Percentiles rank a stretch among this genome's conserved stretches.
phyloP scores from a whole-genome alignment of 1,140 invertebrate genomes.

The Cydia strobilella region DNA sequence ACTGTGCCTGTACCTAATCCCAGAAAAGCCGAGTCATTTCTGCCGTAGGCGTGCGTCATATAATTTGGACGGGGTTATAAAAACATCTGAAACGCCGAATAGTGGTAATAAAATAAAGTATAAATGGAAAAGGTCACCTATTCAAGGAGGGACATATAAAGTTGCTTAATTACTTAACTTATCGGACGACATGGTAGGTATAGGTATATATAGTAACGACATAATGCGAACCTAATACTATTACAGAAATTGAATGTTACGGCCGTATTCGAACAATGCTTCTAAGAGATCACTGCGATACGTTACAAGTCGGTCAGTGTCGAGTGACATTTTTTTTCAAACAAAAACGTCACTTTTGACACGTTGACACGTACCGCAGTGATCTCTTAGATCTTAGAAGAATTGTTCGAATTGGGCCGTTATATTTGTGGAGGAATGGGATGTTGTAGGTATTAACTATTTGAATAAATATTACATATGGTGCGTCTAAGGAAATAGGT shows the following conservation, averaged over 20 bases:
- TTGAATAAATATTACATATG: no score
- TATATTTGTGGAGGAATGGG: not conserved
- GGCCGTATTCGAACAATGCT: no score
- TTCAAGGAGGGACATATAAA: slow-evolving; percentile 9
- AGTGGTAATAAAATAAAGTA: slow-evolving; percentile 29
- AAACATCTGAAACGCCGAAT: slow-evolving; percentile 23
- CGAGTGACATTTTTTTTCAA: no score
- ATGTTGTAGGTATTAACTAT: not conserved
- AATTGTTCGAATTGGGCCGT: no score
- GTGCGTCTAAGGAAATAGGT: no score
- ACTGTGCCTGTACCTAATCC: no score
- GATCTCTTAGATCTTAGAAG: no score
- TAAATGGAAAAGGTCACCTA: slow-evolving; percentile 19
- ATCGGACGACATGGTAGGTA: not conserved
- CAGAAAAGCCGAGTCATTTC: not conserved
- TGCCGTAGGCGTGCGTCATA: slow-evolving; percentile 1
- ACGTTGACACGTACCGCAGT: no score
- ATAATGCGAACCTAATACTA: not conserved
- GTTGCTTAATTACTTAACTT: slow-evolving; percentile 28
- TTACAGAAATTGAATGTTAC: slow-evolving; percentile 4
- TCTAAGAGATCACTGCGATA: no score
- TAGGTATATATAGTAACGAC: no score
- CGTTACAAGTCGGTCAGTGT: no score
- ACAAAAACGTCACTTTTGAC: no score
- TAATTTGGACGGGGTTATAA: slow-evolving; percentile 1